Percentiles rank a stretch among this genome's conserved stretches.
Evolutionary conservation across 1,140 invertebrate species (phyloP).

Genomic region (Bombus soroeensis): DNA sequence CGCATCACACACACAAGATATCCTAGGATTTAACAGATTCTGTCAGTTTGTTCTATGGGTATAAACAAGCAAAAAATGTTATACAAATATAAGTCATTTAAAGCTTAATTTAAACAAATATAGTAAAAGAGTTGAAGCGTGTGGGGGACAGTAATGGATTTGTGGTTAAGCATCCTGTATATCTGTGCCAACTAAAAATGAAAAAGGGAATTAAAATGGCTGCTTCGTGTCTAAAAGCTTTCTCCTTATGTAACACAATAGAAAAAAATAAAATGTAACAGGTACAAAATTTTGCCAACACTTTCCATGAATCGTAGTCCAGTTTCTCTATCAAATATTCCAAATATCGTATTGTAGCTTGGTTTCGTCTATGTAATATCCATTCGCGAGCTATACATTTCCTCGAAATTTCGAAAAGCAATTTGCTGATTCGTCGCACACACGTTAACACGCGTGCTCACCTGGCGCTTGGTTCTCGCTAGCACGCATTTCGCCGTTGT

Average conservation of each 20-base stretch:
- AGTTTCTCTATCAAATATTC: not conserved
- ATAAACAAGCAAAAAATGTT: no score
- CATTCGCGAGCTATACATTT: not conserved
- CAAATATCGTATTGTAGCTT: not conserved
- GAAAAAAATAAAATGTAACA: no score
- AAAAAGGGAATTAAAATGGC: not conserved
- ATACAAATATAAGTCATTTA: no score
- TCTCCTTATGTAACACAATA: not conserved
- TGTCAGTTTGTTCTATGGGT: no score
- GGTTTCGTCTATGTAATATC: not conserved
- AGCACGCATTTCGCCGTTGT: not conserved
- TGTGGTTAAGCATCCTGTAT: no score
- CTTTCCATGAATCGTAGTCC: not conserved
- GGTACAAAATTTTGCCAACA: not conserved
- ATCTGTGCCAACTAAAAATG: no score
- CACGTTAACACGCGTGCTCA: not conserved
- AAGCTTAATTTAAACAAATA: no score
- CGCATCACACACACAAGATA: no score
- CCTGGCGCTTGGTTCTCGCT: not conserved
- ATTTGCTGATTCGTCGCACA: slow-evolving; percentile 7
- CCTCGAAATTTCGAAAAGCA: slow-evolving; percentile 13
- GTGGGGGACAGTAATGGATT: no score
- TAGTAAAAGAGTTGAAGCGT: no score
- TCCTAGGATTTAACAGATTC: no score
- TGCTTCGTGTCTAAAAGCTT: not conserved